These are phyloP conservation scores for Rhynchophorus ferrugineus DNA, from an alignment of 1,140 invertebrate genomes.

Conservation along the genomic window DNA sequence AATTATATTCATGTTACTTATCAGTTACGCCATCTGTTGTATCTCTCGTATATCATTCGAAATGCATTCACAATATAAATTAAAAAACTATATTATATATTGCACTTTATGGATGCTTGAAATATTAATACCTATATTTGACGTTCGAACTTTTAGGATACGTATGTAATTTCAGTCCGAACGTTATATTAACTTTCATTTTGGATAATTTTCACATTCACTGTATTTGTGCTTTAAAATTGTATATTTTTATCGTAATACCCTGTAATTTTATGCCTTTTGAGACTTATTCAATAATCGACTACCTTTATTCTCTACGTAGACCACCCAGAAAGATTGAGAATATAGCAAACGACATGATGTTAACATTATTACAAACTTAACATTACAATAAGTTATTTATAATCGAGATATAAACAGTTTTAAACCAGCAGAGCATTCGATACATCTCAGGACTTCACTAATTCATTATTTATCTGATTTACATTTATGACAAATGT, in stretches of 20 bases:
- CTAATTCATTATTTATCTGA: neutral
- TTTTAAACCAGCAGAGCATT: neutral
- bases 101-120: too few species aligned
- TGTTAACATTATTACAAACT: too few species aligned
- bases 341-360: neutral
- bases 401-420: neutral
- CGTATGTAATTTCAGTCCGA: too few species aligned
- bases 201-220: too few species aligned
- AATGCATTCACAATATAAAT: too few species aligned
- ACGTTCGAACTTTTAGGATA: too few species aligned
- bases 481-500: neutral
- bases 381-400: neutral
- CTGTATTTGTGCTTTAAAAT: neutral
- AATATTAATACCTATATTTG: too few species aligned
- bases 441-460: neutral
- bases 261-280: constrained; percentile 12
- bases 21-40: too few species aligned
- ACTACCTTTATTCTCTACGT: neutral
- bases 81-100: too few species aligned
- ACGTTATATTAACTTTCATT: too few species aligned
- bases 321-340: constrained; percentile 6
- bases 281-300: constrained; percentile 3
- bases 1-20: too few species aligned
- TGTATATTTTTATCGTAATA: constrained; percentile 9
- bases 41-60: too few species aligned